phyloP scores from a whole-genome alignment of 2,797 vertebrate species.

The Ctenopoma multispine region DNA sequence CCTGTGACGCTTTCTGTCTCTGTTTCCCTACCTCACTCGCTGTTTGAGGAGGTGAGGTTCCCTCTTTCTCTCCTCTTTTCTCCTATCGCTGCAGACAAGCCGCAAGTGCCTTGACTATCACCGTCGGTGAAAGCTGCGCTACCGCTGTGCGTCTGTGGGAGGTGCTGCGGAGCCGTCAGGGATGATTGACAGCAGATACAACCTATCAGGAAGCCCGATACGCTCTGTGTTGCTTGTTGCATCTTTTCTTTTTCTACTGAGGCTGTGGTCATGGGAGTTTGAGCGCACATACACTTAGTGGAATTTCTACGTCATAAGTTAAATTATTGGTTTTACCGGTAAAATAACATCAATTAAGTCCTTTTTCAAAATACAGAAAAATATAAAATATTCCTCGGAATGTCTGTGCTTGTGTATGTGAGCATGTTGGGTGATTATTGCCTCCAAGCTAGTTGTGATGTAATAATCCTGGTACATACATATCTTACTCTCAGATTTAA shows the following conservation, averaged over 20 bases:
- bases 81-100: constrained; percentile 79
- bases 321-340: background rate
- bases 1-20: constrained; percentile 37
- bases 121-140: constrained; percentile 75
- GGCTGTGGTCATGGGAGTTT: background rate
- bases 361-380: too few species aligned
- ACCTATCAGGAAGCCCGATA: constrained; percentile 54
- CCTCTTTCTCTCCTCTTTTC: constrained; percentile 63
- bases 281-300: background rate
- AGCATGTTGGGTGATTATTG: too few species aligned
- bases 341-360: background rate
- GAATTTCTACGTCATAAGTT: background rate
- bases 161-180: constrained; percentile 70
- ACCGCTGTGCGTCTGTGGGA: constrained; percentile 79
- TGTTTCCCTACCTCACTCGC: constrained; percentile 69
- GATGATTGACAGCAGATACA: constrained; percentile 67
- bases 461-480: too few species aligned
- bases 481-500: background rate
- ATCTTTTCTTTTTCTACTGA: constrained; percentile 17
- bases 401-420: too few species aligned
- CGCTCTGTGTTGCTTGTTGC: constrained; percentile 60
- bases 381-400: too few species aligned
- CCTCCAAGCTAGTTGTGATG: too few species aligned
- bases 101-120: constrained; percentile 81
- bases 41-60: constrained; percentile 71